These are phyloP conservation scores for Percopsis omiscomaycus DNA, from an alignment of 2,797 vertebrate genomes.

Conservation along the genomic window DNA sequence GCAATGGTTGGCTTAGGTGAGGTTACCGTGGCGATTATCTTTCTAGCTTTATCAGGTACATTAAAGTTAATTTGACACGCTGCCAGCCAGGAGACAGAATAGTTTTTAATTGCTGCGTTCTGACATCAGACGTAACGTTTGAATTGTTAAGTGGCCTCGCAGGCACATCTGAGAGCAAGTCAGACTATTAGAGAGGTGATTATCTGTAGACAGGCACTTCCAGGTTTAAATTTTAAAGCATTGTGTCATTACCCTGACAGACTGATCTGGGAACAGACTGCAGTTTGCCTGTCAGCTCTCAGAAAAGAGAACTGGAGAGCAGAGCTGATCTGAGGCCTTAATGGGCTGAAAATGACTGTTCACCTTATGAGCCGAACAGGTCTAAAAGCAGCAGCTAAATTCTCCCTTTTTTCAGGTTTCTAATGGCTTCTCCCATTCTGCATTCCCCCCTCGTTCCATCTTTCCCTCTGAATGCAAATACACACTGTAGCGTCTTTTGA, in stretches of 20 bases:
- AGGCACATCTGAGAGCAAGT: conserved; percentile 6
- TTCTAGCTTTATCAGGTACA: conserved; percentile 41
- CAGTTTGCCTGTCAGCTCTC: conserved; percentile 46
- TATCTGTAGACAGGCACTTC: conserved; percentile 39
- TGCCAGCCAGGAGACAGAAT: conserved; percentile 28
- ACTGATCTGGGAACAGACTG: conserved; percentile 52
- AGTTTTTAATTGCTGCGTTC: conserved; percentile 29
- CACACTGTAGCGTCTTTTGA: conserved; percentile 62
- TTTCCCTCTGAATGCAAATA: conserved; percentile 71
- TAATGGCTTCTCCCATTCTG: conserved; percentile 58
- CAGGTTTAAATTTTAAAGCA: conserved; percentile 40
- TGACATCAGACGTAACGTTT: background rate
- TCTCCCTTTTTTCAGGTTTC: conserved; percentile 44
- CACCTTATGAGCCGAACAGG: conserved; percentile 63
- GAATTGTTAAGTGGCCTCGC: conserved; percentile 10
- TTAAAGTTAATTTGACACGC: conserved; percentile 44
- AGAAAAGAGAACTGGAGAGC: conserved; percentile 34
- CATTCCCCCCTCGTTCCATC: conserved; percentile 61
- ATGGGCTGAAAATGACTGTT: conserved; percentile 56
- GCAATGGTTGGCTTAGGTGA: too few species aligned
- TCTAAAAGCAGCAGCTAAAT: conserved; percentile 50
- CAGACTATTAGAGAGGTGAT: conserved; percentile 28
- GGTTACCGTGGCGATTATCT: conserved; percentile 24
- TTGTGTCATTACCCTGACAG: conserved; percentile 37
- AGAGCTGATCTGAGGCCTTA: conserved; percentile 44